Evolutionary conservation across 2,113 vertebrate genomes (phyloP).

Genomic region (Oryzias melastigma): DNA sequence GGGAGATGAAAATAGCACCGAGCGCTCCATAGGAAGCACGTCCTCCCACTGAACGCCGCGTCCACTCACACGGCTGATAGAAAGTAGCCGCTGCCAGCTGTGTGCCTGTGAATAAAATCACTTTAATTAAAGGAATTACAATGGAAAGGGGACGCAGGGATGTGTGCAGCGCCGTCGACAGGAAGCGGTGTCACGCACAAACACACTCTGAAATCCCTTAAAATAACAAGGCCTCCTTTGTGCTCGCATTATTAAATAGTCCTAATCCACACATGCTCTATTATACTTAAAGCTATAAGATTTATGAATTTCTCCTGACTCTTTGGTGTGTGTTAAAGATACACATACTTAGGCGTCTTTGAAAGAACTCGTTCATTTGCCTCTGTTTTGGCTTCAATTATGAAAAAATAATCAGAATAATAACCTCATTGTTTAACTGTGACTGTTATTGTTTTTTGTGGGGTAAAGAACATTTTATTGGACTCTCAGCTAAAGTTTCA

Average conservation of each 20-base stretch:
- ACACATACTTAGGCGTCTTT: background rate
- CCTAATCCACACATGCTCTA: conserved; percentile 65
- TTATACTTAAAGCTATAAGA: conserved; percentile 55
- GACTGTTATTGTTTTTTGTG: no score
- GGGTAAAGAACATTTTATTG: background rate
- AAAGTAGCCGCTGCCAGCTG: conserved; percentile 82
- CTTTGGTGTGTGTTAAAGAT: conserved; percentile 5
- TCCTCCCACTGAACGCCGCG: conserved; percentile 77
- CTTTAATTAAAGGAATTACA: conserved; percentile 85
- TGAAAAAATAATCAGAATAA: no score
- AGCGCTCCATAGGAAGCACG: conserved; percentile 78
- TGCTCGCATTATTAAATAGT: conserved; percentile 62
- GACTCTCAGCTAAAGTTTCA: background rate
- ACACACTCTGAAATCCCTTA: conserved; percentile 64
- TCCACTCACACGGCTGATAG: conserved; percentile 83
- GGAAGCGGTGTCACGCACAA: conserved; percentile 67
- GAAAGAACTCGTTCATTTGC: background rate
- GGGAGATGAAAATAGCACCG: conserved; percentile 83
- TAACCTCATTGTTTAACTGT: no score
- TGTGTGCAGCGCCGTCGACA: conserved; percentile 74
- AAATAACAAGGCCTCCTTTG: conserved; percentile 72
- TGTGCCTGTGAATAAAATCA: conserved; percentile 85
- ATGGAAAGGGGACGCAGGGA: conserved; percentile 74
- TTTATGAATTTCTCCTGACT: conserved; percentile 48
- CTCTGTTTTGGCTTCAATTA: no score